These are phyloP conservation scores for Polydrusus tereticollis DNA, from an alignment of 2,888 invertebrate genomes.

Conservation along the genomic window DNA sequence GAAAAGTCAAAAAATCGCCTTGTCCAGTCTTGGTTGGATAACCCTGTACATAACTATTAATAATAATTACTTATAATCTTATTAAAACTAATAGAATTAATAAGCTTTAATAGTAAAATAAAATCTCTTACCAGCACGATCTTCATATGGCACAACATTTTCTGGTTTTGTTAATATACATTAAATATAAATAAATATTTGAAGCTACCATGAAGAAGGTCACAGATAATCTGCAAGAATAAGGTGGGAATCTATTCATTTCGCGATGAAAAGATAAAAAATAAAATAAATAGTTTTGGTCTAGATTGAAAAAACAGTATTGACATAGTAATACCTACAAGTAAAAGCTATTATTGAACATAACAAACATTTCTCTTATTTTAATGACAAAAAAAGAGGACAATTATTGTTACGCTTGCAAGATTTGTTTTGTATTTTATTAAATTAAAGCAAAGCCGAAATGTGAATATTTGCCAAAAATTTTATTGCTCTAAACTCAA, in stretches of 20 bases:
- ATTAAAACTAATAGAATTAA: too few relatives aligned
- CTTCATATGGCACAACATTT: not conserved
- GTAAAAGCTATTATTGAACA: too few relatives aligned
- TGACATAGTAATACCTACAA: not conserved
- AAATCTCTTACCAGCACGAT: not conserved
- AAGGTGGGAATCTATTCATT: conserved; percentile 3
- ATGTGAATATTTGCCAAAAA: too few relatives aligned
- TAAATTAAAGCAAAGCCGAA: too few relatives aligned
- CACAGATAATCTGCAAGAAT: not conserved
- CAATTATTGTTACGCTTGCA: too few relatives aligned
- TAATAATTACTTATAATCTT: not conserved
- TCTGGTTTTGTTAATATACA: not conserved
- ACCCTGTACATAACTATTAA: not conserved
- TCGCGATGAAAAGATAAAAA: conserved; percentile 13
- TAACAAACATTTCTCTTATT: too few relatives aligned
- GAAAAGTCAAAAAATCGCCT: too few relatives aligned
- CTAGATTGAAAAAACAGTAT: not conserved
- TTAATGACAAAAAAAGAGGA: too few relatives aligned
- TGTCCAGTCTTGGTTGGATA: too few relatives aligned
- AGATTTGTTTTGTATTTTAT: too few relatives aligned
- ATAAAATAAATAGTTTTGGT: conserved; percentile 4
- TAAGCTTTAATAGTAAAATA: not conserved
- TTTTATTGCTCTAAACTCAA: too few relatives aligned
- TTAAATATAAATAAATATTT: not conserved
- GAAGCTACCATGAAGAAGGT: conserved; percentile 5